Percentiles rank a stretch among this genome's conserved stretches.
Conservation (phyloP, 2,888 invertebrate genomes). For the Ichneumon xanthorius region DNA sequence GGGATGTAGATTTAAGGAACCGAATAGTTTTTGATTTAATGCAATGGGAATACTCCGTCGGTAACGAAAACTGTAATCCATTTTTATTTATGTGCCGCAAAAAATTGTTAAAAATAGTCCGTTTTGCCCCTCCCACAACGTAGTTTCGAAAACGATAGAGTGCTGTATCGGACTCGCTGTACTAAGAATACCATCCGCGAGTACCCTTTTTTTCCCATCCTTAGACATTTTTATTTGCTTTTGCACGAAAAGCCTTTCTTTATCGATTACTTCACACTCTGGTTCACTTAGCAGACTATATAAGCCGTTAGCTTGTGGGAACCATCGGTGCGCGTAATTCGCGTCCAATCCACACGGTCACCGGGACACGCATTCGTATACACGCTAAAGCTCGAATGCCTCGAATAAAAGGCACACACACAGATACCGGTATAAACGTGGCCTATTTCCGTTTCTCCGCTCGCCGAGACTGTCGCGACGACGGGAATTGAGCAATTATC, state of each 20-base stretch:
- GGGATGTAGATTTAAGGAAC: constrained; percentile 1
- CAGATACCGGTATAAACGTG: not conserved
- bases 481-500: constrained; percentile 45
- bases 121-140: not conserved
- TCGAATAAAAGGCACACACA: constrained; percentile 15
- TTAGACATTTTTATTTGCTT: constrained; percentile 61
- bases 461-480: constrained; percentile 9
- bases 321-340: constrained; percentile 62
- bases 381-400: not conserved
- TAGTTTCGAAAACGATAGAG: not conserved
- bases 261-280: constrained; percentile 64
- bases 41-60: no score
- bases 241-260: constrained; percentile 66
- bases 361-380: not conserved
- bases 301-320: constrained; percentile 52
- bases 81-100: not conserved
- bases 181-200: not conserved
- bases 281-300: constrained; percentile 43
- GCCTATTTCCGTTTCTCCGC: constrained; percentile 17
- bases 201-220: constrained; percentile 47
- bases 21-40: not conserved
- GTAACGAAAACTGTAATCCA: not conserved
- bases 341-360: constrained; percentile 33
- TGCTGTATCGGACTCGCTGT: not conserved
- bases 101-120: no score